phyloP scores from a whole-genome alignment of 35 echinoderm and acorn worm genomes.

The Lytechinus pictus region DNA sequence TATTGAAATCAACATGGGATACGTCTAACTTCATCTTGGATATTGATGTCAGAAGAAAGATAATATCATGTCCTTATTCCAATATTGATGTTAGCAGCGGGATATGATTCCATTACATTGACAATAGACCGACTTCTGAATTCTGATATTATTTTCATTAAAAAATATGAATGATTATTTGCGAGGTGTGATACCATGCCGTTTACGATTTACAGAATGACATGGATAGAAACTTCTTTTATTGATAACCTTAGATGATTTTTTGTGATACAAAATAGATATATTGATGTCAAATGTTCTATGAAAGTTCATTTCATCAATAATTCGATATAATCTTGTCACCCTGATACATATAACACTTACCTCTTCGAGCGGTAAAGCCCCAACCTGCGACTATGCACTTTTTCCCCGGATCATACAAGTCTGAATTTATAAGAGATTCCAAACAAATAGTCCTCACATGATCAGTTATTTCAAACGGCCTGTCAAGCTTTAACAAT shows the following conservation, averaged over 20 bases:
- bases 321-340: too few relatives aligned
- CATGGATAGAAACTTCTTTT: too few relatives aligned
- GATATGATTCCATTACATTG: background rate
- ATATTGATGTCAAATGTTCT: too few relatives aligned
- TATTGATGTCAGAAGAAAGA: background rate
- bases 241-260: too few relatives aligned
- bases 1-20: too few relatives aligned
- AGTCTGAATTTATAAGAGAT: background rate
- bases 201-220: too few relatives aligned
- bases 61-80: background rate
- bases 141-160: too few relatives aligned
- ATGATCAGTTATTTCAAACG: slow-evolving; percentile 1
- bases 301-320: too few relatives aligned
- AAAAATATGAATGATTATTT: too few relatives aligned
- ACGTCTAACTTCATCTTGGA: background rate
- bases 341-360: background rate
- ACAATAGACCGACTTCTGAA: too few relatives aligned
- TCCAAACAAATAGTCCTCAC: slow-evolving; percentile 34
- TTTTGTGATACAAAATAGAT: too few relatives aligned
- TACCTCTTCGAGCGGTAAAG: background rate
- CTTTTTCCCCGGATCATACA: slow-evolving; percentile 24
- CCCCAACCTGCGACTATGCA: slow-evolving; percentile 30
- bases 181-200: too few relatives aligned
- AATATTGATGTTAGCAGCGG: background rate
- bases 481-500: background rate